Base-by-base conservation (phyloP, 2,113 vertebrate genomes). In the Neolamprologus longior region DNA sequence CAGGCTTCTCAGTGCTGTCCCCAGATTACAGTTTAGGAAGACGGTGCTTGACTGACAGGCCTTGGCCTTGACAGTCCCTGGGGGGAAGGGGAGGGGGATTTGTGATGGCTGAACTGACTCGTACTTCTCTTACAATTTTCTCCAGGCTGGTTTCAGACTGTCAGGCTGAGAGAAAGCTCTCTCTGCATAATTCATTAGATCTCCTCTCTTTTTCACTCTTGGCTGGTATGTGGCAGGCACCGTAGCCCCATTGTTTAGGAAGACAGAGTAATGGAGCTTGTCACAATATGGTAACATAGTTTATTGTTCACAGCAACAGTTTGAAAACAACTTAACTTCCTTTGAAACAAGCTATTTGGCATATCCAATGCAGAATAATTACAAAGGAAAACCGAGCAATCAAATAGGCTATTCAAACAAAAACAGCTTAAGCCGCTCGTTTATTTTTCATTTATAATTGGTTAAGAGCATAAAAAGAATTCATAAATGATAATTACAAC, bases 171-270 rank as follows among this genome's bases (percentile, higher is more conserved):
- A 94, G 94, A 94, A 95, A 94, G 93, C 87, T 90, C 90, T 89
- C 80, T 89, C 94, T 96, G 94, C 94, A 95, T 96, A 95, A 96
- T 96, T 96, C 92, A 96, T 94, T 91, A 94, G 92, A 95, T 92
- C 92, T 90, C 91, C 88, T 92, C 79, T 89, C 91, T 92, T 91
- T 92, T 93, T 91, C 92, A 92, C 93, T 91, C 83, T 87, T 55
- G 84, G 90, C 90, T 92, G 92, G 84, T 90, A 47, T 89, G 92
- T 91, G 90, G 92, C 88, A 94, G 89, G 86, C 87, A 82, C 55
- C 47, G 71, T 79, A 84, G 86, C 66, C 40, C 91, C 87, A 92
- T 94, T 95, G 93, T 96, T 95, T 88, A 83, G 91, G 85, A 92
- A 93, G 88, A 96, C 92, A 86, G 90, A 91, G 83, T 94, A 95